A percentile compares a stretch with the other conserved stretches of the same genome.
These are phyloP conservation scores for Tetranychus urticae DNA, from an alignment of 1,140 invertebrate genomes.

Conservation along the genomic window DNA sequence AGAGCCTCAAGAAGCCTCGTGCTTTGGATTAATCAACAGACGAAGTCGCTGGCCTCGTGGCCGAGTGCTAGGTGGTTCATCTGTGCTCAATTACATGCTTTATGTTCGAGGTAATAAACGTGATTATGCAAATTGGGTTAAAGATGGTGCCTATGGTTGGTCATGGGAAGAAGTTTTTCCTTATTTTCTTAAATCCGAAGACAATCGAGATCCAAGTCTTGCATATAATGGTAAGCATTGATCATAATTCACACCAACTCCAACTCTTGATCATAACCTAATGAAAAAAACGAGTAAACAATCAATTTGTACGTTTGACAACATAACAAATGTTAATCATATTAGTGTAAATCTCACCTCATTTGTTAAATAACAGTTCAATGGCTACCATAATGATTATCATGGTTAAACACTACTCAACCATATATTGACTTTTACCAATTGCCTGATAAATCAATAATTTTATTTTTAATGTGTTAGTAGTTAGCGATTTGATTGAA, in stretches of 20 bases:
- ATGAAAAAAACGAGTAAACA: neutral
- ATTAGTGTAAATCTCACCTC: too few relatives aligned
- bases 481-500: too few relatives aligned
- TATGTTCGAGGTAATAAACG: constrained; percentile 75
- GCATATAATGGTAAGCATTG: constrained; percentile 30
- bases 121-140: constrained; percentile 80
- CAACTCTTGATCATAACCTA: neutral
- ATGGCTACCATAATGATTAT: too few relatives aligned
- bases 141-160: constrained; percentile 75
- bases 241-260: neutral
- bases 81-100: constrained; percentile 87
- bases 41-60: constrained; percentile 26
- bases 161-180: constrained; percentile 56
- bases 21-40: constrained; percentile 27
- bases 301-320: neutral
- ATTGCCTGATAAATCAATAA: too few relatives aligned
- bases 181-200: constrained; percentile 67
- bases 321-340: too few relatives aligned
- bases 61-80: constrained; percentile 51
- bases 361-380: too few relatives aligned
- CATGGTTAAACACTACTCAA: too few relatives aligned
- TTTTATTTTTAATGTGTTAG: too few relatives aligned
- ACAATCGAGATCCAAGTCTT: constrained; percentile 42
- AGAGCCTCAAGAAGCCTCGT: constrained; percentile 55
- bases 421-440: too few relatives aligned